Conservation (phyloP, 2,888 invertebrate genomes). For the Thysanoteuthis rhombus region DNA sequence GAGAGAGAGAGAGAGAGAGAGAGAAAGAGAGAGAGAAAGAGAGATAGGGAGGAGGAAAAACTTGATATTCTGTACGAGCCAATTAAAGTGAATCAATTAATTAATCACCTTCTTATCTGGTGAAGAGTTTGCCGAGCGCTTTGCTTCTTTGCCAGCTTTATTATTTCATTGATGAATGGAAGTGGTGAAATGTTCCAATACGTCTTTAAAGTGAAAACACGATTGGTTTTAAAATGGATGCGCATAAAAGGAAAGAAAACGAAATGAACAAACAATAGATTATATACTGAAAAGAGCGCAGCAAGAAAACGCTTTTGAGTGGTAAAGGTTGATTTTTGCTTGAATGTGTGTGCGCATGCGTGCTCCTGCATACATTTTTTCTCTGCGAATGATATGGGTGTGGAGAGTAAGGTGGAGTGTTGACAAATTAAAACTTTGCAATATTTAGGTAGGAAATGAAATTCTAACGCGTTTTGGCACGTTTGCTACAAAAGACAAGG, state of each 20-base stretch:
- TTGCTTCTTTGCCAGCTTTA: not conserved
- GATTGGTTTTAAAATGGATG: not conserved
- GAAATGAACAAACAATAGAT: not conserved
- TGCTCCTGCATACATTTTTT: not conserved
- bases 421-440: not conserved
- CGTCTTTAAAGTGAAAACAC: not conserved
- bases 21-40: too few relatives aligned
- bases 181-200: not conserved
- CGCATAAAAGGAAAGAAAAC: not conserved
- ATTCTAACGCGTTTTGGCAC: not conserved
- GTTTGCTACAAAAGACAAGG: not conserved
- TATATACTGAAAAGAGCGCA: not conserved
- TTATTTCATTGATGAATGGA: not conserved
- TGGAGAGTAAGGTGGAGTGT: not conserved
- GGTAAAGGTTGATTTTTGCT: not conserved
- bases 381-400: not conserved
- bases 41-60: too few relatives aligned
- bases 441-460: not conserved
- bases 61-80: not conserved
- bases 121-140: not conserved
- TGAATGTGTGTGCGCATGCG: not conserved
- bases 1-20: too few relatives aligned
- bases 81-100: not conserved
- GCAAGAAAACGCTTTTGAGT: not conserved
- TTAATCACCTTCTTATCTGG: not conserved